phyloP scores from a whole-genome alignment of 2,888 invertebrate species.

The Proisotoma minuta region DNA sequence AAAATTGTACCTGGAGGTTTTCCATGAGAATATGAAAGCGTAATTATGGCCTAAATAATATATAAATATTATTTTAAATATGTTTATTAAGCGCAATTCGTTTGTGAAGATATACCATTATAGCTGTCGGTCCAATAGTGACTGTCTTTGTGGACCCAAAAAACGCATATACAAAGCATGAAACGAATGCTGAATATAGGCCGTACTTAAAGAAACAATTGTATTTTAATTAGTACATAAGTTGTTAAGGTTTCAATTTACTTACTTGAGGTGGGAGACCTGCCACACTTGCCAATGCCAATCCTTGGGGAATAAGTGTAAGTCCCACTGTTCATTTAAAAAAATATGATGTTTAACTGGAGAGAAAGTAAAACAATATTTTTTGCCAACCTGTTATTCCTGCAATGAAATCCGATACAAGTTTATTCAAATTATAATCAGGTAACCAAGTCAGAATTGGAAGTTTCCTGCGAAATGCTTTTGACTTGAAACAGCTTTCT shows the following conservation, averaged over 20 bases:
- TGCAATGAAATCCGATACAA: slow-evolving; percentile 37
- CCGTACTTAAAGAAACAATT: too few relatives aligned
- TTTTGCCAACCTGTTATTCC: too few relatives aligned
- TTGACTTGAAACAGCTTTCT: too few relatives aligned
- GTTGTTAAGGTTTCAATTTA: too few relatives aligned
- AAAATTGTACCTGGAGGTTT: too few relatives aligned
- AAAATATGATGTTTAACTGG: too few relatives aligned
- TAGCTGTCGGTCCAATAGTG: slow-evolving; percentile 41
- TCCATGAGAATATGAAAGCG: slow-evolving; percentile 22
- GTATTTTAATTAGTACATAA: too few relatives aligned
- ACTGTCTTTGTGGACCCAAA: slow-evolving; percentile 58
- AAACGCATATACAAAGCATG: slow-evolving; percentile 83
- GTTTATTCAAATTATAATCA: slow-evolving; percentile 26
- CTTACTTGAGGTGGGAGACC: slow-evolving; percentile 56
- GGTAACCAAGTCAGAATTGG: slow-evolving; percentile 41
- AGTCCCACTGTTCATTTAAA: slow-evolving; percentile 41
- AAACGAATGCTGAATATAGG: slow-evolving; percentile 88
- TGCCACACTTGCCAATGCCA: slow-evolving; percentile 89
- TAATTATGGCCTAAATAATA: slow-evolving; percentile 30
- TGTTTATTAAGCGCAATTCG: slow-evolving; percentile 11
- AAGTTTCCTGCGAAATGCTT: slow-evolving; percentile 26
- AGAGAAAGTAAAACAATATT: too few relatives aligned
- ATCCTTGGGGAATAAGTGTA: slow-evolving; percentile 50
- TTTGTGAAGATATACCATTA: too few relatives aligned
- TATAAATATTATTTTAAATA: not conserved